phyloP scores from a whole-genome alignment of 2,113 vertebrate genomes.

The Paedocypris sp. region DNA sequence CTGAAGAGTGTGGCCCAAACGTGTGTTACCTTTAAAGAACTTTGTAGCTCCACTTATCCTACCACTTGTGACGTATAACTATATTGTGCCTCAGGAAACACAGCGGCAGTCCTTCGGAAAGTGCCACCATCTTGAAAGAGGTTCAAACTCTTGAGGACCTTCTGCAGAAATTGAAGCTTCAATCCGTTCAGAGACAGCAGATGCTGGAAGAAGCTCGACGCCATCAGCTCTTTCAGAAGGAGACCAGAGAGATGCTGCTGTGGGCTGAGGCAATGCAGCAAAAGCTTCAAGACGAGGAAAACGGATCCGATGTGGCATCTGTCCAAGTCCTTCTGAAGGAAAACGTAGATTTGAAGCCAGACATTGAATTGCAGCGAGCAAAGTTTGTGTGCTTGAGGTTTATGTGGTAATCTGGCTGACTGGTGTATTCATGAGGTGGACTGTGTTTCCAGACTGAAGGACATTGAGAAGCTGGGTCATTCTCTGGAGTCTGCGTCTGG shows the following conservation, averaged over 20 bases:
- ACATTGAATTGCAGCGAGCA: conserved; percentile 61
- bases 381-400: conserved; percentile 51
- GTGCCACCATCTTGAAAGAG: conserved; percentile 61
- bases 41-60: background rate
- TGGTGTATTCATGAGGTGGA: background rate
- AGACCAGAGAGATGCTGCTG: conserved; percentile 54
- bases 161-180: conserved; percentile 53
- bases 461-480: conserved; percentile 48
- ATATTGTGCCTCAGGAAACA: conserved; percentile 59
- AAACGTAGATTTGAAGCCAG: conserved; percentile 62
- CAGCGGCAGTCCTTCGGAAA: conserved; percentile 68
- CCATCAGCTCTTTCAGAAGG: conserved; percentile 60
- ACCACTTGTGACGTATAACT: no score
- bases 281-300: conserved; percentile 57
- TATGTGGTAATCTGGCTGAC: background rate
- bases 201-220: conserved; percentile 46
- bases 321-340: conserved; percentile 62
- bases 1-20: conserved; percentile 65
- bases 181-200: conserved; percentile 38
- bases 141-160: conserved; percentile 63
- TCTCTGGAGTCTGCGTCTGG: conserved; percentile 34
- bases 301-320: conserved; percentile 56
- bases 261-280: conserved; percentile 58
- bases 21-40: conserved; percentile 48
- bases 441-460: conserved; percentile 38